These are phyloP conservation scores for Thecophora atra DNA, from an alignment of 2,888 invertebrate species.

Conservation along the genomic window DNA sequence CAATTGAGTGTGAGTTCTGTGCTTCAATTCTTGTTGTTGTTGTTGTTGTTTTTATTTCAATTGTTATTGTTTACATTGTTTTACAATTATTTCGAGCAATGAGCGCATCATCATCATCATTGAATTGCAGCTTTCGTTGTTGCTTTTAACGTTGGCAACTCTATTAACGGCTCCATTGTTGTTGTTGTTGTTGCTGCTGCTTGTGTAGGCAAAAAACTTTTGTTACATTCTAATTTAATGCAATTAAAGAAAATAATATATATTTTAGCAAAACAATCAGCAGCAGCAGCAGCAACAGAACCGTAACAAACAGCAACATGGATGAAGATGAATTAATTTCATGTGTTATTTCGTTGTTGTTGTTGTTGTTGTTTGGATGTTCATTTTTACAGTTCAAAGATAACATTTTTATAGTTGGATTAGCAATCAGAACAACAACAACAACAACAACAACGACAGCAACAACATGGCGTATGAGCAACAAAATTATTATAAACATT, in stretches of 20 bases:
- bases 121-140: conserved; percentile 16
- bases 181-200: not conserved
- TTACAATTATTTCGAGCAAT: conserved; percentile 15
- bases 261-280: not conserved
- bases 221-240: not conserved
- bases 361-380: not conserved
- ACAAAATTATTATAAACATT: too few relatives aligned
- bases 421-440: conserved; percentile 18
- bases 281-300: not conserved
- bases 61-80: conserved; percentile 4
- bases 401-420: conserved; percentile 13
- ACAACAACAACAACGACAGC: not conserved
- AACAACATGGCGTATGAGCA: not conserved
- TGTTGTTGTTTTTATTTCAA: conserved; percentile 7
- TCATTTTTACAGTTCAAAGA: not conserved
- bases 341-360: not conserved
- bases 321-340: not conserved
- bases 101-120: conserved; percentile 1
- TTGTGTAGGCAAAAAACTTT: not conserved
- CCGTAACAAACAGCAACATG: not conserved
- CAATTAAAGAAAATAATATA: not conserved
- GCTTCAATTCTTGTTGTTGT: not conserved
- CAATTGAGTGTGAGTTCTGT: not conserved
- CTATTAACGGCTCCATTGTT: not conserved
- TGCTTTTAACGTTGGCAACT: not conserved